These are phyloP conservation scores for Galbula dea DNA, from an alignment of 2,113 vertebrate species.

Conservation along the genomic window DNA sequence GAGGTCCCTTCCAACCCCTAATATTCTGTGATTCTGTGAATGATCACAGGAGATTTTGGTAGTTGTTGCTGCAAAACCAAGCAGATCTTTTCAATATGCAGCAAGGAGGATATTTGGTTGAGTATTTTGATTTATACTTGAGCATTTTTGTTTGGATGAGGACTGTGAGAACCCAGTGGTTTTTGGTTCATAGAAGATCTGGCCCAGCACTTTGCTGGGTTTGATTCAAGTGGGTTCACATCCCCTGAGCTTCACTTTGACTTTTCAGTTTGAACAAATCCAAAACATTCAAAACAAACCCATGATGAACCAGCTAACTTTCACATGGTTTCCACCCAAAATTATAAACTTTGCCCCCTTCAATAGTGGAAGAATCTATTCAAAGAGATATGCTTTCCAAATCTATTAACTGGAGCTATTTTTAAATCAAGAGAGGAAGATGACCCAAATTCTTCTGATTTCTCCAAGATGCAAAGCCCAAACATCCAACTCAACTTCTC, in stretches of 20 bases:
- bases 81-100: constrained; percentile 48
- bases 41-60: constrained; percentile 54
- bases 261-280: constrained; percentile 41
- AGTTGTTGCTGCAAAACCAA: constrained; percentile 12
- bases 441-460: constrained; percentile 31
- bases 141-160: constrained; percentile 11
- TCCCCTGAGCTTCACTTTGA: constrained; percentile 56
- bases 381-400: background rate
- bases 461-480: background rate
- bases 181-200: constrained; percentile 59
- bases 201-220: constrained; percentile 5
- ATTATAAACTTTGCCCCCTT: constrained; percentile 43
- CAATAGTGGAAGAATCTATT: background rate
- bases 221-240: constrained; percentile 60
- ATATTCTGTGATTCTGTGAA: no score
- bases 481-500: background rate
- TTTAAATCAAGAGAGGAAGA: background rate
- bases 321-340: constrained; percentile 50
- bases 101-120: background rate
- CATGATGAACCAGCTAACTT: background rate
- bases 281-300: constrained; percentile 32
- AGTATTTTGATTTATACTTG: constrained; percentile 38
- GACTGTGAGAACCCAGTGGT: constrained; percentile 51
- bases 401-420: constrained; percentile 7
- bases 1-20: no score